Conservation (phyloP, 2,888 invertebrate species). For the Elysia crispata region DNA sequence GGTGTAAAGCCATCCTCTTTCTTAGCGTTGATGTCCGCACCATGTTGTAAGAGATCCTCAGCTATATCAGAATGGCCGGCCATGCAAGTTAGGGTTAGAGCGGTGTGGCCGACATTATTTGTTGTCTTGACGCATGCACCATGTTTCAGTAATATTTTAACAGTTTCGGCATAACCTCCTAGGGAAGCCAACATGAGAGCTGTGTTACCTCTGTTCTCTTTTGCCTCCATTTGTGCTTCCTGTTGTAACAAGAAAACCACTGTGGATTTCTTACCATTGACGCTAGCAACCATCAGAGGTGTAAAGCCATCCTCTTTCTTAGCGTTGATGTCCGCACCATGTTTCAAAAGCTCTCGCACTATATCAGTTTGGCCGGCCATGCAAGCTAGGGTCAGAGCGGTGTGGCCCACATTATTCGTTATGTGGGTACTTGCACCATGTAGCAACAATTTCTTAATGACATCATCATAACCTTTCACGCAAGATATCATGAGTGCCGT, state of each 20-base stretch:
- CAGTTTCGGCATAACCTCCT: not conserved
- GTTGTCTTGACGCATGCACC: not conserved
- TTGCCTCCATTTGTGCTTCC: not conserved
- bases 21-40: not conserved
- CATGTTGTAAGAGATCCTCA: not conserved
- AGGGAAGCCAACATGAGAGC: conserved; percentile 23
- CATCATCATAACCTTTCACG: not conserved
- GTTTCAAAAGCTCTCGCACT: not conserved
- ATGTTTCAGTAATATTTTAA: no score
- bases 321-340: conserved; percentile 11
- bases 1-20: not conserved
- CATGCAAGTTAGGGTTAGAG: conserved; percentile 17
- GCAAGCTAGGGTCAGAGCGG: not conserved
- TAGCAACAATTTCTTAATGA: not conserved
- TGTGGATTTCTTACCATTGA: not conserved
- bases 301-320: conserved; percentile 10
- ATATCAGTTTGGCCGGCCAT: not conserved
- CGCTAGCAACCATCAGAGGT: conserved; percentile 27
- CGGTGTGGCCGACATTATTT: not conserved
- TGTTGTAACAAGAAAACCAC: not conserved
- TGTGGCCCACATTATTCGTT: not conserved
- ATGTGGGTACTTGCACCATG: not conserved
- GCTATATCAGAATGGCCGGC: not conserved
- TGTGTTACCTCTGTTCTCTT: not conserved
- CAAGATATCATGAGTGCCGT: not conserved